Base-by-base conservation (phyloP, 23 tunicate species). In the Trididemnum miniatum region DNA sequence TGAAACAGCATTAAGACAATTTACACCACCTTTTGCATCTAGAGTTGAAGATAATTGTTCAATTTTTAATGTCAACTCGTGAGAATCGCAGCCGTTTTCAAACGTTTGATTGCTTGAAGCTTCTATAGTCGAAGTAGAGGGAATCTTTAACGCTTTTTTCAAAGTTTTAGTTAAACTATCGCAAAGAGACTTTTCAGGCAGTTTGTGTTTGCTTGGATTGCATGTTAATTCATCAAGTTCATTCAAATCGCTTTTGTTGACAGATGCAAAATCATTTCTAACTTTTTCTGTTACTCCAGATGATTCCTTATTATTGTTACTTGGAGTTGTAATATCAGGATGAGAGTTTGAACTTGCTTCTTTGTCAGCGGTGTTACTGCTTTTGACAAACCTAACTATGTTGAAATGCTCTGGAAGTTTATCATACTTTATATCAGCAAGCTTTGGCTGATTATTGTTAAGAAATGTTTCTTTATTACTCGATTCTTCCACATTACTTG, bases 111-210 rank as follows among this genome's bases (percentile, higher is more conserved):
- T 44, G 15, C 12, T 15, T 7, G 54, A 7, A 44, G 54, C 54
- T 7, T 44, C 15, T 44, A 7, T 44, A 9, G 9, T 9, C 15
- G 54, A 15, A 62, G 5, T 62, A 12, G 3, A 18, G 15, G 67
- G 67, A 3, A 62, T 22, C 29, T 62, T 62, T 62, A 62, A 62
- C 23, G 67, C 67, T n/a, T 18, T 62, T 62, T 62, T 62, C 28
- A 62, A 20, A 3, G 15, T 24, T n/a, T 62, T 22, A 12, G 67
- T 62, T n/a, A 62, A 62, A n/a, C 29, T 62, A 26, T 62, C 67
- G n/a, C 67, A 62, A 44, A 15, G 12, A 15, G 54, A 7, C 9
- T 9, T 44, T 7, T 44, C 54, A 7, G 54, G 15, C 54, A 44
- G 9, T 44, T 44, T 44, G 54, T 44, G 54, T 44, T 44, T 44